A percentile compares a stretch with the other conserved stretches of the same genome.
Conservation (phyloP, 2,888 invertebrate genomes). For the Chelonus formosanus region DNA sequence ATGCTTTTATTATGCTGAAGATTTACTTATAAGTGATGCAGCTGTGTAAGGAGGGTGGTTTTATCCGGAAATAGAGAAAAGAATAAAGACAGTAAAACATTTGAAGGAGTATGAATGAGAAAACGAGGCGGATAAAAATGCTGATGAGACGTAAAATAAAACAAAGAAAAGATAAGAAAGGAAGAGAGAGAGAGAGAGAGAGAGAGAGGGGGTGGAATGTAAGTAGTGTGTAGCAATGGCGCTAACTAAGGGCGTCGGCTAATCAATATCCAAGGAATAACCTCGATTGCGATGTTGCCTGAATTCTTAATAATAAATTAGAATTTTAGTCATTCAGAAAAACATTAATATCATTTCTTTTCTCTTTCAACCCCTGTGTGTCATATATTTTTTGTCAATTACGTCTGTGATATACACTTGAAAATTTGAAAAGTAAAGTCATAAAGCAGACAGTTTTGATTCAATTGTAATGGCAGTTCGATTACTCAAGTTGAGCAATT, state of each 20-base stretch:
- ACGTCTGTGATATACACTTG: too few relatives aligned
- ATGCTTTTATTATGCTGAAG: too few relatives aligned
- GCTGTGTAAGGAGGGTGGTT: too few relatives aligned
- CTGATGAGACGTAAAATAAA: constrained; percentile 35
- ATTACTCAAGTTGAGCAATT: constrained; percentile 33
- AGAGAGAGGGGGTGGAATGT: constrained; percentile 22
- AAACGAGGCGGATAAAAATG: constrained; percentile 14
- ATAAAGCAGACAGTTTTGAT: constrained; percentile 9
- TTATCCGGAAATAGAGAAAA: too few relatives aligned
- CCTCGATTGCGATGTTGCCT: constrained; percentile 43
- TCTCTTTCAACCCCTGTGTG: too few relatives aligned
- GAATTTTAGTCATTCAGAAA: too few relatives aligned
- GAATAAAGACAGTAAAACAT: too few relatives aligned
- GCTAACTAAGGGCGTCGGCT: constrained; percentile 65
- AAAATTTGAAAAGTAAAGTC: too few relatives aligned
- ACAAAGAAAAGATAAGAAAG: constrained; percentile 35
- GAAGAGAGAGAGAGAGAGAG: constrained; percentile 19
- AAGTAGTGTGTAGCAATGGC: constrained; percentile 47
- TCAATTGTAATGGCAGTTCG: constrained; percentile 34
- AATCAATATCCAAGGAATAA: constrained; percentile 63
- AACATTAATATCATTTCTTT: too few relatives aligned
- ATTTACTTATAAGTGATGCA: too few relatives aligned
- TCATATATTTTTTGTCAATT: too few relatives aligned
- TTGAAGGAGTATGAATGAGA: constrained; percentile 3
- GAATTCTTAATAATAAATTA: too few relatives aligned